phyloP scores from a whole-genome alignment of 35 echinoderm and acorn worm species.

The Patiria miniata region DNA sequence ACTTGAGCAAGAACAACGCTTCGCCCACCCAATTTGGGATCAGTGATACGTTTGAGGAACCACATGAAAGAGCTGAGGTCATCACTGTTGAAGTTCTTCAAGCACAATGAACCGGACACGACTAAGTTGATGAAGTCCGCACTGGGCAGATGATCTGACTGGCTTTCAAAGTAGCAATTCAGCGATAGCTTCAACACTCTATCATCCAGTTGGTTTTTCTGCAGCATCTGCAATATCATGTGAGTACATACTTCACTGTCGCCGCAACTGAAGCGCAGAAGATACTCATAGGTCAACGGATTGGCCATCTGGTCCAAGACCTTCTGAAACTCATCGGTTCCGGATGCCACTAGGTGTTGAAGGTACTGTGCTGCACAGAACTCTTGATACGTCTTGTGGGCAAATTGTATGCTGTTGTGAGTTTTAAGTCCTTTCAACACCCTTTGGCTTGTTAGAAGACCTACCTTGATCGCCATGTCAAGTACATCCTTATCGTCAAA shows the following conservation, averaged over 20 bases:
- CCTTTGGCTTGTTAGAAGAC: neutral
- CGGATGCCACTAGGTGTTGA: neutral
- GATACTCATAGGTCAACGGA: neutral
- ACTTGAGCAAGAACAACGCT: no score
- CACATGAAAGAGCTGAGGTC: no score
- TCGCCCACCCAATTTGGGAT: no score
- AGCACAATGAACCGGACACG: neutral
- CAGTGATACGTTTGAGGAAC: no score
- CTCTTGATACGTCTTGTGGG: neutral
- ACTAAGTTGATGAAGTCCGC: neutral
- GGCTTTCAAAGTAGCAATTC: slow-evolving; percentile 16
- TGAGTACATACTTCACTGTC: neutral
- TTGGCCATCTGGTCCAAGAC: neutral
- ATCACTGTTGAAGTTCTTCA: no score
- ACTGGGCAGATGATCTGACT: neutral
- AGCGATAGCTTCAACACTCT: neutral
- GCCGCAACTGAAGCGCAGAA: neutral
- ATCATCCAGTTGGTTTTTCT: neutral
- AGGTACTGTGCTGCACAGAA: neutral
- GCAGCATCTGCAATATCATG: neutral
- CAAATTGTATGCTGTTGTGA: neutral
- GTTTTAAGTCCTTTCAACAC: neutral
- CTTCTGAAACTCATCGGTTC: neutral
- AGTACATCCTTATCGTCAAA: neutral
- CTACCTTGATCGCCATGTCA: neutral